Evolutionary conservation across 2,888 invertebrate genomes (phyloP), one percentile per base, ranked within the genome.

Genomic region (Lydus trimaculatus): DNA sequence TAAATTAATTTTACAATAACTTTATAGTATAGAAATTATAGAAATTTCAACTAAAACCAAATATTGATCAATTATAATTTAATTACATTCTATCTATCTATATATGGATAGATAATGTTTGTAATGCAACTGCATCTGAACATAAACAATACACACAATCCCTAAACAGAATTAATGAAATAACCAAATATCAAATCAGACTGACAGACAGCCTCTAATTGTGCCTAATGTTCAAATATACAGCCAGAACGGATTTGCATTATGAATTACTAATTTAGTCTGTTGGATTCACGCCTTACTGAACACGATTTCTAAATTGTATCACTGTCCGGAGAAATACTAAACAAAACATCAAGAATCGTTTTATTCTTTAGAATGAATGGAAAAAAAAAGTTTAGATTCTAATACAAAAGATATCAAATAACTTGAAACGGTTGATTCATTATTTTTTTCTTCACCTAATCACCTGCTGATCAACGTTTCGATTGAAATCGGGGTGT

Each of bases 131-230:
- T 69, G 72, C 69, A 72, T 69, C 65, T 68, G 60, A 65, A 72
- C 65, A 67, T 56, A 58, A 66, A 58, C 69, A 61, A 17, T 23
- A 72, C 68, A 60, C 17, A 73, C 72, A 70, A 70, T 66, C 63
- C 69, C n/a, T 61, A 62, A 72, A 70, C 67, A 63, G 70, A 67
- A 67, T 73, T 73, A 73, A 73, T 73, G 71, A 68, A 70, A 71
- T 69, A 73, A 70, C 72, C 63, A 70, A 72, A 74, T 71, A 72
- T 73, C 71, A 73, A 66, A 73, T 75, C 72, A 72, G 67, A 71
- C 70, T 69, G 71, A 72, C 72, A 73, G 70, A 64, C 63, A 69
- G 64, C 64, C 65, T 69, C 69, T 69, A 69, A 66, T 69, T 69
- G 66, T 63, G 56, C 36, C 61, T 69, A 69, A 70, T 70, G 56